Conservation (phyloP, 2,888 invertebrate genomes). For the Conomelus anceps region DNA sequence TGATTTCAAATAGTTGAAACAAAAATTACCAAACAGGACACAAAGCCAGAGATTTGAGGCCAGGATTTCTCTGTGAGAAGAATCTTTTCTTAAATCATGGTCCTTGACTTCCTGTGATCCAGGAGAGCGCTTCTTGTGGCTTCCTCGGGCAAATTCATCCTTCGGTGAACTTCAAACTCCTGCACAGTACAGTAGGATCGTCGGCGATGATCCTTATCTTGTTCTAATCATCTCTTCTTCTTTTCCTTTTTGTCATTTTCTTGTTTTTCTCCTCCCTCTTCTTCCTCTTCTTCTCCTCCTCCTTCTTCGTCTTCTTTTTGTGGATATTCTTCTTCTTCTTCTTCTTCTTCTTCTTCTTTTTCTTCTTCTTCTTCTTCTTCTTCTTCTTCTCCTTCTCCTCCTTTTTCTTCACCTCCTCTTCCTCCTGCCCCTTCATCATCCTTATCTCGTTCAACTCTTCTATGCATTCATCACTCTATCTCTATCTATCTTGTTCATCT, state of each 20-base stretch:
- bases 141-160: neutral
- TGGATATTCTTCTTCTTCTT: neutral
- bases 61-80: neutral
- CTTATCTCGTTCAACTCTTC: no score
- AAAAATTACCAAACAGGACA: neutral
- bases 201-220: neutral
- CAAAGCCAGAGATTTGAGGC: neutral
- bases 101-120: neutral
- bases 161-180: neutral
- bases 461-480: no score
- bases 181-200: neutral
- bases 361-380: neutral
- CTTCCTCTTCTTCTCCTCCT: neutral
- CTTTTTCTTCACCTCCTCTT: no score
- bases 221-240: neutral
- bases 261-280: neutral
- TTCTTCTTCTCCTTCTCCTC: no score
- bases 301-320: neutral
- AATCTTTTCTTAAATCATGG: neutral
- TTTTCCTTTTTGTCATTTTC: neutral
- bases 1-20: no score
- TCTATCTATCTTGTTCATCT: no score
- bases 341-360: neutral
- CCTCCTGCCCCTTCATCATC: no score
- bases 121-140: neutral